Evolutionary conservation across 2,797 vertebrate genomes (phyloP), one percentile per base, ranked within the genome.

Genomic region (Pteronotus mesoamericanus): DNA sequence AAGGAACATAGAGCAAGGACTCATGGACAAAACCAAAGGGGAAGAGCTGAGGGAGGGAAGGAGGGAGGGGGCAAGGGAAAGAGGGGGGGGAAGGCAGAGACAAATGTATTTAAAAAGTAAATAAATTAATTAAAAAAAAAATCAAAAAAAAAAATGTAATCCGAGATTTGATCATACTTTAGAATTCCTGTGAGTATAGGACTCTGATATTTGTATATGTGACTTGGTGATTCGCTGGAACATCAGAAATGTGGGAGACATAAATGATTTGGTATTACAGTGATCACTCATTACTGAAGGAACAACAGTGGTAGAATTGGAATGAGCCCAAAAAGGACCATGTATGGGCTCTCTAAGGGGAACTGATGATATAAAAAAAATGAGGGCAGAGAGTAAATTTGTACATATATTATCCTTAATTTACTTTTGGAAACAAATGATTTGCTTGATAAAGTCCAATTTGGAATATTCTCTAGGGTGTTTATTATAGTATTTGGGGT

Each of bases 151-250:
- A n/a, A n/a, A n/a, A n/a, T n/a, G n/a, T n/a, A n/a, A n/a, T n/a
- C n/a, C n/a, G n/a, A n/a, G 11, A 82, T 69, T 79, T 64, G 29
- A 71, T 69, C 22, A 24, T 24, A 71, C 89, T 96, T 95, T 46
- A 90, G 86, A 71, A 90, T 80, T 64, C 16, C 6, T 24, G 9
- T 14, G 37, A 75, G 21, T 3, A 34, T 10, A 9, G 24, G 15
- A 18, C 16, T 10, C 46, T 64, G 39, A 72, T 80, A 75, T 59
- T 55, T 89, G 16, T 19, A 1, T 32, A 39, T 15, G 6, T 64
- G 37, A 86, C 11, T n/a, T 46, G 2, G 16, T 61, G 59, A 46
- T 26, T 92, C n/a, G n/a, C 9, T 57, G 34, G 37, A 72, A 68
- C 11, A 68, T 84, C 34, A 66, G 46, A 80, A 89, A 84, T 12